Evolutionary conservation across 1,140 invertebrate genomes (phyloP), one percentile per base, ranked within the genome.

Genomic region (Atopsyche davidsoni): DNA sequence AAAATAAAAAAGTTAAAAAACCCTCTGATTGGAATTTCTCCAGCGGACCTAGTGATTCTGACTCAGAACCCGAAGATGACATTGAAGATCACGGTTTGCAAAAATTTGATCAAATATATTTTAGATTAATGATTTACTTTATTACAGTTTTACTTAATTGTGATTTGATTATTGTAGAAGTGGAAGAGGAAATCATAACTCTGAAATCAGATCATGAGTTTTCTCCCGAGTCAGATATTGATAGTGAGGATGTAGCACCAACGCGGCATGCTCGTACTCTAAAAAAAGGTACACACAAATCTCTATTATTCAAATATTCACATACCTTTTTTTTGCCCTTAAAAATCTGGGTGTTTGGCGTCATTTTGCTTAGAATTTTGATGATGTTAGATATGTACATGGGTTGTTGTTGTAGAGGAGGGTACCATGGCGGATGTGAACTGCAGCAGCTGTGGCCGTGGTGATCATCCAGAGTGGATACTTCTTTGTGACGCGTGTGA

Each of bases 401-500:
- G 57, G 60, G n/a, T n/a, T n/a, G n/a, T n/a, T n/a, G n/a, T n/a
- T n/a, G 3, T 70, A 6, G 66, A 72, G 0, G 68, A 69, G 55
- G 70, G 69, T 53, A 67, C 67, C 1, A 72, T 75, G n/a, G 46
- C 56, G 16, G 82, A 84, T 25, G 85, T 89, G 25, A 78, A 86
- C 4, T 97, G 93, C 72, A 78, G 83, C 57, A 88, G 89, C 60
- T 97, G 93, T 70, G 80, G 80, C 1, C 89, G 92, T 68, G 82
- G 78, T 9, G 89, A 96, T 66, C 90, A 96, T 71, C 93, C 94
- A 1, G 92, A 96, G 65, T 95, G 90, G 90, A 95, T 98, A 60
- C 69, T 98, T 43, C 70, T 98, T 1, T 98, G 95, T 67, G 95
- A 98, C 72, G 80, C 80, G 35, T 98, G 95, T 72, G 92, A 98